These are phyloP conservation scores for Drosophila helvetica DNA, from an alignment of 2,888 invertebrate species.

Conservation along the genomic window DNA sequence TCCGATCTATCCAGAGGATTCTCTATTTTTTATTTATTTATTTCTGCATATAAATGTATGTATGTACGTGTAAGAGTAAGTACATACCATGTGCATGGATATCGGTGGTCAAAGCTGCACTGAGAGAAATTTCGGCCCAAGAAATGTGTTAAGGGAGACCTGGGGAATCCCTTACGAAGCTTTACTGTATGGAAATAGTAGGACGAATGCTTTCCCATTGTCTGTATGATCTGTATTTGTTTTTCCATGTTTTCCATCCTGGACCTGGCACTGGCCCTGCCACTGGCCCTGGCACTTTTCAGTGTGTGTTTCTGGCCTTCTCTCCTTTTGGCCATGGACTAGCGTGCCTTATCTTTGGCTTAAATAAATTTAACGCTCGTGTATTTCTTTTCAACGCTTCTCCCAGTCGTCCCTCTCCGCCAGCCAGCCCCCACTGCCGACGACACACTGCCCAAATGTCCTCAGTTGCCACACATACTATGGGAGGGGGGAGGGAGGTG, in stretches of 20 bases:
- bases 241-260: no score
- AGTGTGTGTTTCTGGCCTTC: slow-evolving; percentile 1
- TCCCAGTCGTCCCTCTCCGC: slow-evolving; percentile 29
- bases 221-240: no score
- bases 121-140: background rate
- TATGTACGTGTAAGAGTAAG: slow-evolving; percentile 34
- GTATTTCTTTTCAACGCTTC: slow-evolving; percentile 77
- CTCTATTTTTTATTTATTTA: slow-evolving; percentile 53
- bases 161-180: no score
- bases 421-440: slow-evolving; percentile 13
- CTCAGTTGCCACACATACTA: slow-evolving; percentile 59
- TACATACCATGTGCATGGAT: slow-evolving; percentile 48
- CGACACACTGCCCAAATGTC: slow-evolving; percentile 77
- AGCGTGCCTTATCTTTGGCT: slow-evolving; percentile 70
- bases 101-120: slow-evolving; percentile 7
- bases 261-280: no score
- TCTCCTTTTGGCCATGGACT: slow-evolving; percentile 26
- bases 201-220: no score
- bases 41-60: background rate
- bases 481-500: background rate
- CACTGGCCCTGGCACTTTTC: no score
- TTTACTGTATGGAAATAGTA: no score
- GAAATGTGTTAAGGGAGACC: no score
- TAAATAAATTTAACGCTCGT: slow-evolving; percentile 78
- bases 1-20: slow-evolving; percentile 46